phyloP scores from a whole-genome alignment of 2,797 vertebrate species.

The Loriculus beryllinus region DNA sequence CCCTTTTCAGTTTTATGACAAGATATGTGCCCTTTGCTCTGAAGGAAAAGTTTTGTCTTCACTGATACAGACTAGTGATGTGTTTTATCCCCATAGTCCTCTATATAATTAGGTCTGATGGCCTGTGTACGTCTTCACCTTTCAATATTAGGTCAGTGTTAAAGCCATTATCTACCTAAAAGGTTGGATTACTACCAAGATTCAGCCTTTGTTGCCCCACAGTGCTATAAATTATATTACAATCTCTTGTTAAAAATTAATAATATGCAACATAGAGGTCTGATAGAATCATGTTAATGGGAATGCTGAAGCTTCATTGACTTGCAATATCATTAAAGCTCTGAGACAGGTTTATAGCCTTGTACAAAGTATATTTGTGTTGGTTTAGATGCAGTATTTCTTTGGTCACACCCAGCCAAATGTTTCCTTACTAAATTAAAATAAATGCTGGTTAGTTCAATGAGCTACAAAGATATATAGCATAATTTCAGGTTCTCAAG shows the following conservation, averaged over 20 bases:
- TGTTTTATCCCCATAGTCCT: not conserved
- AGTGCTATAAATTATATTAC: slow-evolving; percentile 43
- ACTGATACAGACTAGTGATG: not conserved
- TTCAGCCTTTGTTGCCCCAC: slow-evolving; percentile 6
- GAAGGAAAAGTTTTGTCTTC: not conserved
- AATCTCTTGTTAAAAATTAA: slow-evolving; percentile 48
- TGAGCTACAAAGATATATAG: slow-evolving; percentile 49
- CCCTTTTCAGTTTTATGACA: not conserved
- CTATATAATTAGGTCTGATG: slow-evolving; percentile 1
- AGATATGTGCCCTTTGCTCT: not conserved
- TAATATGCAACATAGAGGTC: slow-evolving; percentile 49
- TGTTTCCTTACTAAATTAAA: slow-evolving; percentile 54
- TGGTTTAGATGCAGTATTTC: slow-evolving; percentile 52
- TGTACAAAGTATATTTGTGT: slow-evolving; percentile 28
- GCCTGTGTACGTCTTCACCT: not conserved
- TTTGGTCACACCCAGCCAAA: slow-evolving; percentile 58
- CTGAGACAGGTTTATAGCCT: slow-evolving; percentile 52
- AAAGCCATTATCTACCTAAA: slow-evolving; percentile 9
- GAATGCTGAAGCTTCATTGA: slow-evolving; percentile 57
- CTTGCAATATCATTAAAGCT: slow-evolving; percentile 57
- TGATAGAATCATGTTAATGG: slow-evolving; percentile 55
- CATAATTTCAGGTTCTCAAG: slow-evolving; percentile 32
- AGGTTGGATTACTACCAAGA: slow-evolving; percentile 1
- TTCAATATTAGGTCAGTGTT: slow-evolving; percentile 9
- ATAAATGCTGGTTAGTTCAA: slow-evolving; percentile 45